Percentiles rank a stretch among this genome's conserved stretches.
Conservation (phyloP, 2,797 vertebrate species). For the Danio tinwini region DNA sequence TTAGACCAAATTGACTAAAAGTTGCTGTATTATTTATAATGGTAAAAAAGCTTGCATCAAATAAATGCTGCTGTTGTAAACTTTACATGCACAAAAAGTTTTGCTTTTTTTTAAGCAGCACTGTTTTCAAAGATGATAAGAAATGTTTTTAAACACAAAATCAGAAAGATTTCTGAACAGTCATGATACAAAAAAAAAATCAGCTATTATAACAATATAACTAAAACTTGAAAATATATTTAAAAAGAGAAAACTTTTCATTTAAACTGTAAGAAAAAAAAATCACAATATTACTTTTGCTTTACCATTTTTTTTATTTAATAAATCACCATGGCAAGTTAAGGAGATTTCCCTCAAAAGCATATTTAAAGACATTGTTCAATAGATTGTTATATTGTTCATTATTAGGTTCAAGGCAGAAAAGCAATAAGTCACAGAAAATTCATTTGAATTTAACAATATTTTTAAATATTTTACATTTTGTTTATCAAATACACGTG, state of each 20-base stretch:
- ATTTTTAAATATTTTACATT: background rate
- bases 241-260: too few relatives aligned
- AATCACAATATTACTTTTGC: background rate
- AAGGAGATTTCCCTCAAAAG: background rate
- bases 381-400: background rate
- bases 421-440: background rate
- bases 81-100: too few relatives aligned
- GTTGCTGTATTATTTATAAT: background rate
- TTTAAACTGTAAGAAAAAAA: too few relatives aligned
- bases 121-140: background rate
- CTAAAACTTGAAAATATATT: too few relatives aligned
- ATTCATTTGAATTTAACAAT: background rate
- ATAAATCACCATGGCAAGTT: background rate
- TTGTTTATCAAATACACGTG: background rate
- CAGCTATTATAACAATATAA: too few relatives aligned
- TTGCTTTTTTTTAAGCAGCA: too few relatives aligned
- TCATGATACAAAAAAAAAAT: too few relatives aligned
- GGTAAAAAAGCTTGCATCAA: background rate
- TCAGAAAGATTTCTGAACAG: too few relatives aligned
- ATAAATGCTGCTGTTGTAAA: background rate
- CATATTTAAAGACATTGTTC: too few relatives aligned
- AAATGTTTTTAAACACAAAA: too few relatives aligned
- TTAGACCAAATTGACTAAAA: too few relatives aligned
- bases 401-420: background rate
- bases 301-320: background rate